Conservation (phyloP, 35 echinoderm and acorn worm species). For the Holothuria glaberrima region DNA sequence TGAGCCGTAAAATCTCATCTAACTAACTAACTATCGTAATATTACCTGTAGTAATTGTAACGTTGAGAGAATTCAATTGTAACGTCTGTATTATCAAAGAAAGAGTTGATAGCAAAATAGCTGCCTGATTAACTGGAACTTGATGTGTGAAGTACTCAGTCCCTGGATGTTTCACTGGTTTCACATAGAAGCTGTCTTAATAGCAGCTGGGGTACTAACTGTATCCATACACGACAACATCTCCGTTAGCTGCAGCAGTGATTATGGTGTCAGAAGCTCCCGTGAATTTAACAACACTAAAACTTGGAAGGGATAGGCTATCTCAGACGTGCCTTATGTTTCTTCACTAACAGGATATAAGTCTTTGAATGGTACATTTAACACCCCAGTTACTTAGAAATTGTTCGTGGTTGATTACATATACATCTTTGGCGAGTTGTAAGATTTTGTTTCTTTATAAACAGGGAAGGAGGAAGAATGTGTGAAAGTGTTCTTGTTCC, state of each 20-base stretch:
- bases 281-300: neutral
- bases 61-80: neutral
- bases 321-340: neutral
- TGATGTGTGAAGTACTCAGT: neutral
- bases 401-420: neutral
- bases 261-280: neutral
- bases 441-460: neutral
- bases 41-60: neutral
- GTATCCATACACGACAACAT: conserved; percentile 12
- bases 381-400: neutral
- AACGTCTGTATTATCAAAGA: neutral
- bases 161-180: neutral
- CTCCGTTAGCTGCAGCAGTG: neutral
- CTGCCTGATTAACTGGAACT: neutral
- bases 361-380: neutral
- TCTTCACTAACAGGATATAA: neutral
- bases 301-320: neutral
- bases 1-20: too few species aligned
- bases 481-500: neutral
- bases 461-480: neutral
- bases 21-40: neutral
- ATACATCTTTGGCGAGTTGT: neutral
- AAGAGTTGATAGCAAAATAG: neutral
- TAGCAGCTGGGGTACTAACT: neutral
- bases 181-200: neutral